Percentiles rank a stretch among this genome's conserved stretches.
phyloP scores from a whole-genome alignment of 1,140 invertebrate genomes.

The Cyclina sinensis region DNA sequence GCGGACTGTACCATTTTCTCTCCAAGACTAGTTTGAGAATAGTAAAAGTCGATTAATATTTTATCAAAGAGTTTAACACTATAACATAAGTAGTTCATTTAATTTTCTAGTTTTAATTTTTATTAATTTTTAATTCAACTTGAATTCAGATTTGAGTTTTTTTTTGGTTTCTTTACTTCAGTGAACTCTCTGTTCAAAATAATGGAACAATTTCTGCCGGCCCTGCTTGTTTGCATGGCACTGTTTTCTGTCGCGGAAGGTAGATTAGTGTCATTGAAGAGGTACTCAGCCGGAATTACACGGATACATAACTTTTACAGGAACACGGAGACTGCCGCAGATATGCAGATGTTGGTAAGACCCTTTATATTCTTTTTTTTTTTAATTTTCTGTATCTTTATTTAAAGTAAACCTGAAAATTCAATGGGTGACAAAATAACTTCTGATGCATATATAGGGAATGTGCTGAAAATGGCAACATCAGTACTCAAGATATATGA shows the following conservation, averaged over 20 bases:
- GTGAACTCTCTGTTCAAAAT: neutral
- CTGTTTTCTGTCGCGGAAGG: neutral
- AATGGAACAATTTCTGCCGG: neutral
- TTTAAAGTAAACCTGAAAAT: neutral
- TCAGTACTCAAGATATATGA: neutral
- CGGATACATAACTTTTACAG: constrained; percentile 49
- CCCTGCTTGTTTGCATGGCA: neutral
- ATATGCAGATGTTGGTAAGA: constrained; percentile 58
- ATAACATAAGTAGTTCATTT: no score
- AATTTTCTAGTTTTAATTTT: no score
- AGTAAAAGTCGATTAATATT: no score
- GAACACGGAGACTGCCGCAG: constrained; percentile 2
- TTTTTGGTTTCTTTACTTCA: no score
- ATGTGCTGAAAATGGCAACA: no score
- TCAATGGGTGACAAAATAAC: neutral
- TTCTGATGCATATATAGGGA: no score
- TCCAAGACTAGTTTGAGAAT: no score
- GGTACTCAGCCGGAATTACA: constrained; percentile 15
- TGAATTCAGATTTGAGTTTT: no score
- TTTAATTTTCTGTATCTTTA: neutral
- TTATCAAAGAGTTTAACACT: no score
- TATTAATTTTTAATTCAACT: no score
- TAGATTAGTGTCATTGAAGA: neutral
- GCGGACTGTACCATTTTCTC: no score
- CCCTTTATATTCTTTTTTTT: neutral